These are phyloP conservation scores for chimpanzee (Pan troglodytes) DNA, from an alignment of 2,113 vertebrate species.

Conservation along the genomic window NHGRI_mPanTro3-v2.1_pri NC_072416.2:80049501-80050000, in stretches of 20 bases:
- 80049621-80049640: not conserved
- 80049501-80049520: not conserved
- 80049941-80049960: not conserved
- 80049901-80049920: not conserved
- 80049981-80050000: not conserved
- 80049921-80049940: not conserved
- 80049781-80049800: fast-evolving
- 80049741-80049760: not conserved
- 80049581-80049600: not conserved
- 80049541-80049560: too few relatives aligned
- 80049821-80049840: not conserved
- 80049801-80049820: not conserved
- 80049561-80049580: not conserved
- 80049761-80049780: not conserved
- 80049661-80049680: not conserved
- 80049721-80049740: fast-evolving
- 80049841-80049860: not conserved
- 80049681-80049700: not conserved
- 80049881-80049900: not conserved
- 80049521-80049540: fast-evolving
- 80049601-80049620: not conserved
- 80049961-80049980: not conserved
- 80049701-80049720: not conserved
- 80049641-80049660: not conserved
- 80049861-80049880: not conserved